phyloP scores from a whole-genome alignment of 2,113 vertebrate genomes.

The Corapipo altera region DNA sequence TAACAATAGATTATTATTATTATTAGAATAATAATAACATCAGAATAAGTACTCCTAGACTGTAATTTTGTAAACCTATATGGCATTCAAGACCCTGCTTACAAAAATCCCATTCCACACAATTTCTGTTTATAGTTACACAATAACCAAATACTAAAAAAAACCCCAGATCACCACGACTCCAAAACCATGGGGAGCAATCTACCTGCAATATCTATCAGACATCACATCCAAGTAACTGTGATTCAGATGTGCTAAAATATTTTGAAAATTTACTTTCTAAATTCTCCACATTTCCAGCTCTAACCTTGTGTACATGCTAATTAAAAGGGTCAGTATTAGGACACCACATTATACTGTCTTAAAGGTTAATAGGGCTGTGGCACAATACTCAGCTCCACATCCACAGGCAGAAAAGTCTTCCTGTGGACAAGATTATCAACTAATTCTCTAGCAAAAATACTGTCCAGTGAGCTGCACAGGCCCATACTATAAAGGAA shows the following conservation, averaged over 20 bases:
- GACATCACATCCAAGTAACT: background rate
- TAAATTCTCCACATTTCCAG: background rate
- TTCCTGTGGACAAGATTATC: background rate
- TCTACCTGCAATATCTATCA: background rate
- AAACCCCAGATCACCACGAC: fast-evolving
- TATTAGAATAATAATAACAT: background rate
- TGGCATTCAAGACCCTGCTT: background rate
- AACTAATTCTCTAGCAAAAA: background rate
- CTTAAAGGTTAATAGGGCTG: background rate
- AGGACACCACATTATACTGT: background rate
- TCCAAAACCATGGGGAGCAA: background rate
- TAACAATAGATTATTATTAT: background rate
- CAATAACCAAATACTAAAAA: background rate
- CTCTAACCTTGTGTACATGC: background rate
- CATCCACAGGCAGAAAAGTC: background rate
- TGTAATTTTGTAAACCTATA: background rate
- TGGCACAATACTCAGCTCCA: background rate
- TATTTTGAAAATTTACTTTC: background rate
- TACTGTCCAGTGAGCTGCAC: background rate
- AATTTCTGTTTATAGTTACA: background rate
- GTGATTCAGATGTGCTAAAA: background rate
- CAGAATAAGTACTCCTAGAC: background rate
- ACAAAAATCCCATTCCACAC: background rate
- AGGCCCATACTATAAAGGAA: background rate
- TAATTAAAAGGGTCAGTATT: background rate